Evolutionary conservation across 2,888 invertebrate genomes (phyloP).

Genomic region (Agriotes lineatus): DNA sequence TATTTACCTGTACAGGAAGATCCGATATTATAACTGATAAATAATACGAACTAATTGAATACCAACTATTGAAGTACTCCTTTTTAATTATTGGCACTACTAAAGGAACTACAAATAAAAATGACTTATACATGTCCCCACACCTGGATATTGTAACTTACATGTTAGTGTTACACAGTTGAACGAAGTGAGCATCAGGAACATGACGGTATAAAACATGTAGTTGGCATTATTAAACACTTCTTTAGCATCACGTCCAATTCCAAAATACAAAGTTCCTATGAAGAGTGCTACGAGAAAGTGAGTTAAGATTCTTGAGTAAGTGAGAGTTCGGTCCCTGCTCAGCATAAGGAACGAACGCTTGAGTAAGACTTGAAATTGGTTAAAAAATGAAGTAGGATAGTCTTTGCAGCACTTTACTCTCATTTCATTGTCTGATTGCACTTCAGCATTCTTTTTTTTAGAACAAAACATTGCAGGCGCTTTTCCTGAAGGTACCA

Average conservation of each 20-base stretch:
- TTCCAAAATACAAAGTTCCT: slow-evolving; percentile 85
- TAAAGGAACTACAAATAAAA: slow-evolving; percentile 70
- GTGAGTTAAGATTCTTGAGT: slow-evolving; percentile 84
- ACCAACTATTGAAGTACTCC: slow-evolving; percentile 79
- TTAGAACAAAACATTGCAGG: slow-evolving; percentile 56
- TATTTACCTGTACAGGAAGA: slow-evolving; percentile 70
- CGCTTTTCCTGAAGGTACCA: slow-evolving; percentile 69
- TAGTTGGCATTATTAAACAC: slow-evolving; percentile 89
- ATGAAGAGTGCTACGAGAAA: slow-evolving; percentile 83
- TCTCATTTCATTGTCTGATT: slow-evolving; percentile 28
- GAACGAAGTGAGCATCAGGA: slow-evolving; percentile 94
- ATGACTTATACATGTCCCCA: too few relatives aligned
- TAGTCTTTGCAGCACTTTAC: slow-evolving; percentile 58
- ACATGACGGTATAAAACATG: slow-evolving; percentile 92
- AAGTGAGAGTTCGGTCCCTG: slow-evolving; percentile 81
- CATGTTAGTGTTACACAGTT: slow-evolving; percentile 91
- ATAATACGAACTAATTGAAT: slow-evolving; percentile 75
- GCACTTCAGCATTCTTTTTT: slow-evolving; percentile 23
- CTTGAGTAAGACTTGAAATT: slow-evolving; percentile 72
- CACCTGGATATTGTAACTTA: too few relatives aligned
- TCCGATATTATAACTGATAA: slow-evolving; percentile 75
- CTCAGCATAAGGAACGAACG: slow-evolving; percentile 75
- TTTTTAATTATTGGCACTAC: slow-evolving; percentile 73
- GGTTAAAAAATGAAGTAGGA: slow-evolving; percentile 71
- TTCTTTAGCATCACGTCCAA: slow-evolving; percentile 88